These are phyloP conservation scores for Hycleus phaleratus DNA, from an alignment of 1,140 invertebrate genomes.

Conservation along the genomic window DNA sequence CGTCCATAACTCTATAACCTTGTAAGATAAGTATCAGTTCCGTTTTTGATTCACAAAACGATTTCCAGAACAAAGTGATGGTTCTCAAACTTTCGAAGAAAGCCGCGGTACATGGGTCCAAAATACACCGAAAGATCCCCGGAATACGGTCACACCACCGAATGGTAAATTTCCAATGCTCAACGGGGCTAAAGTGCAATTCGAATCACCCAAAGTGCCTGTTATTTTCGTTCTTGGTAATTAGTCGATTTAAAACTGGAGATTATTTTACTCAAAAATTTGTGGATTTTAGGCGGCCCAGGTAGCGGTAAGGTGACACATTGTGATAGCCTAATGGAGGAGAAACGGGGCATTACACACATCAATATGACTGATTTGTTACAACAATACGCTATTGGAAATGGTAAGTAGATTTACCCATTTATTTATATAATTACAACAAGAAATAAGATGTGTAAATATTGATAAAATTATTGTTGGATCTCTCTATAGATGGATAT, in stretches of 20 bases:
- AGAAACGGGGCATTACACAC: slow-evolving; percentile 72
- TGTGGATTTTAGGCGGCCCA: slow-evolving; percentile 59
- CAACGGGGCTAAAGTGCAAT: slow-evolving; percentile 69
- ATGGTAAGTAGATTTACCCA: slow-evolving; percentile 50
- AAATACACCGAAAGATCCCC: slow-evolving; percentile 43
- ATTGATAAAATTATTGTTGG: slow-evolving; percentile 4
- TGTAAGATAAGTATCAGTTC: too few relatives aligned
- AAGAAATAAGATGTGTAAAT: background rate
- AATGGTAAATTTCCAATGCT: slow-evolving; percentile 61
- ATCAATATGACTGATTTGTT: slow-evolving; percentile 87
- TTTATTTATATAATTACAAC: background rate
- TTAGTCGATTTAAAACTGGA: slow-evolving; percentile 21
- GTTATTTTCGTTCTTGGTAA: slow-evolving; percentile 81
- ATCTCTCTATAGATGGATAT: slow-evolving; percentile 25
- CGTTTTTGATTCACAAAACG: too few relatives aligned
- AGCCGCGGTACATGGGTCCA: slow-evolving; percentile 43
- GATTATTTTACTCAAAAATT: background rate
- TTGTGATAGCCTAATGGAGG: slow-evolving; percentile 80
- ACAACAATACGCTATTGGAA: slow-evolving; percentile 79
- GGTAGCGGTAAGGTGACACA: slow-evolving; percentile 90
- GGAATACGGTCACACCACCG: slow-evolving; percentile 51
- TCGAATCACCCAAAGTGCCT: slow-evolving; percentile 72
- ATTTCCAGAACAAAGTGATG: slow-evolving; percentile 65
- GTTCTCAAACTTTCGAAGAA: slow-evolving; percentile 60
- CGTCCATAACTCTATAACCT: too few relatives aligned